Percentiles rank a stretch among this genome's conserved stretches.
These are phyloP conservation scores for Steinernema hermaphroditum DNA, from an alignment of 2,888 invertebrate species.

Conservation along the genomic window DNA sequence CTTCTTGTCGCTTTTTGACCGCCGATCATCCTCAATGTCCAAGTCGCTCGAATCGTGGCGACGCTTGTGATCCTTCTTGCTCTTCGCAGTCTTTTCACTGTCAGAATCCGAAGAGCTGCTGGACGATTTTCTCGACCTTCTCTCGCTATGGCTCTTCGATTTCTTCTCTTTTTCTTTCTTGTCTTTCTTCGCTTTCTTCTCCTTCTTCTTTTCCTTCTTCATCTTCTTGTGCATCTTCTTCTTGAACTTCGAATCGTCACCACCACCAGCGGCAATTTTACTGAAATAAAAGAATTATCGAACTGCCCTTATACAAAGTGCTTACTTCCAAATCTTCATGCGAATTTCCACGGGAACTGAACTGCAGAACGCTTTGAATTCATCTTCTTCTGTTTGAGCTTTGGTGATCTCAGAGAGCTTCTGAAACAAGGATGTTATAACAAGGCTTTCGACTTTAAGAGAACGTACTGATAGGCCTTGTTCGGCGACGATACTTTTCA, in stretches of 20 bases:
- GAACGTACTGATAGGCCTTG: slow-evolving; percentile 34
- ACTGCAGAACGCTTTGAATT: background rate
- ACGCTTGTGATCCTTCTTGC: too few species aligned
- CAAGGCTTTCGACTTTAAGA: background rate
- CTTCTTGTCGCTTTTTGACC: too few species aligned
- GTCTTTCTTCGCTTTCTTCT: slow-evolving; percentile 38
- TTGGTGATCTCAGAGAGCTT: slow-evolving; percentile 8
- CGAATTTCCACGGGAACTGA: background rate
- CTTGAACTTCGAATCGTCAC: background rate
- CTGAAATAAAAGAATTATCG: too few species aligned
- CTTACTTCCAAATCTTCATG: slow-evolving; percentile 4
- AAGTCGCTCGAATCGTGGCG: too few species aligned
- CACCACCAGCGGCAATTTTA: background rate
- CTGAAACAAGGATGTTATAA: background rate
- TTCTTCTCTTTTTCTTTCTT: slow-evolving; percentile 40
- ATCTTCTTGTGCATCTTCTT: slow-evolving; percentile 11
- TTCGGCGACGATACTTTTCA: slow-evolving; percentile 45
- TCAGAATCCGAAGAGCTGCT: background rate
- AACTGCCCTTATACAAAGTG: too few species aligned
- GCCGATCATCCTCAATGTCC: too few species aligned
- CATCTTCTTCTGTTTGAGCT: background rate
- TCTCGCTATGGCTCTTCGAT: slow-evolving; percentile 37
- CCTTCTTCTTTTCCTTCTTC: slow-evolving; percentile 41
- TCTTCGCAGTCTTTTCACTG: too few species aligned
- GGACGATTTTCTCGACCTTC: background rate